Evolutionary conservation across 1,140 invertebrate species (phyloP).

Genomic region (Drosophila ironensis): DNA sequence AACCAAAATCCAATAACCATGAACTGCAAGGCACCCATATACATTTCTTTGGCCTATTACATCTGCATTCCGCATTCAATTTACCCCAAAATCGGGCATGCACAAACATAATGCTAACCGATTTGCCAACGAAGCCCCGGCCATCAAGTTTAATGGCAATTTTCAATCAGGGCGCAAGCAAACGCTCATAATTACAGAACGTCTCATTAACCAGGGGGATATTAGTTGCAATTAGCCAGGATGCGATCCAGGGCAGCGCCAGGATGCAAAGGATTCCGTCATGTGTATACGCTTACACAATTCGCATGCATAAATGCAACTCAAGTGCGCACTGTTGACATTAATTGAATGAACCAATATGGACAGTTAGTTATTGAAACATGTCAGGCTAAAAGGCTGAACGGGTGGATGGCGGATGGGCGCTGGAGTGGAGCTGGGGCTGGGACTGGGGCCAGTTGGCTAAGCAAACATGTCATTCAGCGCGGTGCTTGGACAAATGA

Average conservation of each 20-base stretch:
- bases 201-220: slow-evolving; percentile 46
- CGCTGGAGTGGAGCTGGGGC: background rate
- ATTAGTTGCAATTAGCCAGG: slow-evolving; percentile 47
- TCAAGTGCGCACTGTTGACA: slow-evolving; percentile 49
- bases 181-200: slow-evolving; percentile 44
- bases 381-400: slow-evolving; percentile 11
- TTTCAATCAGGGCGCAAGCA: slow-evolving; percentile 7
- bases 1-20: no score
- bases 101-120: background rate
- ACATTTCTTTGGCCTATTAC: background rate
- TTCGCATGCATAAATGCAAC: slow-evolving; percentile 23
- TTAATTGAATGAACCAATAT: slow-evolving; percentile 71
- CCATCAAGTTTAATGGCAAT: slow-evolving; percentile 7
- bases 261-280: slow-evolving; percentile 10
- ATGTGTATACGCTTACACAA: background rate
- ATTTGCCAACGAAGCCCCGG: no score
- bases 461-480: slow-evolving; percentile 42
- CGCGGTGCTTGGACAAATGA: slow-evolving; percentile 12
- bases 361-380: slow-evolving; percentile 58
- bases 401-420: background rate
- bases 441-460: slow-evolving; percentile 2
- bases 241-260: slow-evolving; percentile 55
- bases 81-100: background rate
- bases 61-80: slow-evolving; percentile 4
- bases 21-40: background rate